Base-by-base conservation (phyloP, 2,797 vertebrate species). In the Chrosomus eos region DNA sequence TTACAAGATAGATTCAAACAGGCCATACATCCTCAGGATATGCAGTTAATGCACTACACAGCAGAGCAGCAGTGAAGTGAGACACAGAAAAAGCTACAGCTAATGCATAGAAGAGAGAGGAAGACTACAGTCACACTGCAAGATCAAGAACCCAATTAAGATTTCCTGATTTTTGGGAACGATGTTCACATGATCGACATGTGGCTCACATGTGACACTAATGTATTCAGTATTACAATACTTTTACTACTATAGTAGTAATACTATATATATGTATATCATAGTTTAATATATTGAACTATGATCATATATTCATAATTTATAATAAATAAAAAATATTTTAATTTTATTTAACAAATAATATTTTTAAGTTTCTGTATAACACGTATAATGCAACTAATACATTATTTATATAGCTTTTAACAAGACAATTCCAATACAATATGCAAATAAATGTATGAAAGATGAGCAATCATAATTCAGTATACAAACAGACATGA, bases 31-130 rank as follows among this genome's bases (percentile, higher is more conserved):
- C 58, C 33, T 64, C 7, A 51, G 64, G 83, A 16, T 68, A 7
- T 70, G n/a, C 55, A 60, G 86, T 84, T 84, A 66, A 80, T 60
- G 10, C 66, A 81, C 64, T n/a, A 31, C 26, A 74, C 26, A 74
- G 80, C 62, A 72, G 19, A 26, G 66, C 53, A 33, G 60, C 68
- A 76, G 73, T 38, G 71, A 85, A 48, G 62, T 38, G 45, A n/a
- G 89, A 87, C 74, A 71, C 72, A 90, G 74, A 71, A 87, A 76
- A 77, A 77, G 79, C 81, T 74, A 87, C 70, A 91, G 87, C 92
- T 93, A 94, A 93, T 94, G 93, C 92, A 93, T 85, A 90, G 91
- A 85, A 72, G 11, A 80, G 31, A 60, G 71, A 83, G 66, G 51
- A 64, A 74, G 58, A 76, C 51, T 53, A 72, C 9, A 33, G 28